Evolutionary conservation across 2,113 vertebrate genomes (phyloP).

Genomic region (Cyanoliseus patagonus): DNA sequence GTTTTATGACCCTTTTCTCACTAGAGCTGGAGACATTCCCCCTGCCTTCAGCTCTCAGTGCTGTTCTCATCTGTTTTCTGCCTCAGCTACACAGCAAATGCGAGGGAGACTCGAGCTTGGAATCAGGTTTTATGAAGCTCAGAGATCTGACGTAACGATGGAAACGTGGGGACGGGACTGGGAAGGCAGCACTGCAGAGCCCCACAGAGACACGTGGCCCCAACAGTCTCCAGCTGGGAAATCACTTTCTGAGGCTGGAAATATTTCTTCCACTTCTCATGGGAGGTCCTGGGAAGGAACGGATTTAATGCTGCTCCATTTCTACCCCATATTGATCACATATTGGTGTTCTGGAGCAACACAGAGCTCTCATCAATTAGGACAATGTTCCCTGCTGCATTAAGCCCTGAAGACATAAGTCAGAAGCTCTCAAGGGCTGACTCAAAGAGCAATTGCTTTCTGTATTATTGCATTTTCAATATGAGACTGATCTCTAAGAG

Average conservation of each 20-base stretch:
- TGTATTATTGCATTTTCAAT: background rate
- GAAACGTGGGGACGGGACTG: rapidly evolving
- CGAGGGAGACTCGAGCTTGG: background rate
- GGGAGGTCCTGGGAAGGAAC: background rate
- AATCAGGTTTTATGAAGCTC: background rate
- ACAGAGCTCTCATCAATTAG: background rate
- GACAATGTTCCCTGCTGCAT: background rate
- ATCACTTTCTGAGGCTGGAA: background rate
- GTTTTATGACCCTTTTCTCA: background rate
- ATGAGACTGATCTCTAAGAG: background rate
- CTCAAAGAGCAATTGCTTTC: background rate
- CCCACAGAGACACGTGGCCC: background rate
- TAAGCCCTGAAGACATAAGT: background rate
- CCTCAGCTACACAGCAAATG: background rate
- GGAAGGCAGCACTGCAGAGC: background rate
- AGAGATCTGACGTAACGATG: rapidly evolving
- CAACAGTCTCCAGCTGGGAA: background rate
- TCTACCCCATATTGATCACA: background rate
- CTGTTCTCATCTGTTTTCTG: background rate
- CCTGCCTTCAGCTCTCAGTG: background rate
- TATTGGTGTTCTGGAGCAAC: background rate
- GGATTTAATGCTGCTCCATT: background rate
- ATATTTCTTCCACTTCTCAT: background rate
- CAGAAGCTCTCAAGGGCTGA: background rate
- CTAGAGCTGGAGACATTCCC: background rate